Base-by-base conservation (phyloP, 2,113 vertebrate species). In the Saimiri boliviensis region DNA sequence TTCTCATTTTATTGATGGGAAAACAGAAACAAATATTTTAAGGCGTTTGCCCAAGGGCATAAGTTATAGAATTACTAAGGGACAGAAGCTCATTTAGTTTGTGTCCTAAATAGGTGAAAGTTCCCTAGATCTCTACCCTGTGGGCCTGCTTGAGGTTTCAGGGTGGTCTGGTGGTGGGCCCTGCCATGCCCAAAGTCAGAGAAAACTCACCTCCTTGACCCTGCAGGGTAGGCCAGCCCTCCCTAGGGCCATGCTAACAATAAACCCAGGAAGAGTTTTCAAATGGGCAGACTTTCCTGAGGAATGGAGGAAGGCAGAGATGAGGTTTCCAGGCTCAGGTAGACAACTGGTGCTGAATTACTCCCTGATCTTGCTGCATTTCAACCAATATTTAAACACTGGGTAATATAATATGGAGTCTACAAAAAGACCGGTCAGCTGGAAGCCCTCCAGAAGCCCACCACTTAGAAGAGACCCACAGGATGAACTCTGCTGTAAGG, bases 1-100 rank as follows among this genome's bases (percentile, higher is more conserved):
- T 79, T 49, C 71, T 95, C 92, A 42, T 68, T 95, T 76, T 76
- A 49, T 77, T 60, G 81, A 66, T 89, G 56, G 83, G 54, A 95
- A 93, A 93, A 87, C 32, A 82, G 86, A 77, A 71, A 45, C 40
- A 79, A 74, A 60, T 60, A 52, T 30, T 66, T 74, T 54, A 81
- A 90, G 63, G 92, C 80, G 37, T 83, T 96, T 91, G 58, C 58
- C 30, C 10, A 23, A 83, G 63, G 47, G 37, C 14, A 13, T 37
- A 66, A 82, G 35, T 35, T 49, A 49, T 32, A 86, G 89, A 70
- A 70, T 80, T 73, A 32, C 2, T 13, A 76, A 79, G 45, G 32
- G 88, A 73, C 56, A 91, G 13, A 49, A 54, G 13, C 30, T 77
- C 42, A 14, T 42, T 73, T 58, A 40, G n/a, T 68, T 52, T 52